Evolutionary conservation across 2,888 invertebrate species (phyloP).

Genomic region (Peribatodes rhomboidaria): DNA sequence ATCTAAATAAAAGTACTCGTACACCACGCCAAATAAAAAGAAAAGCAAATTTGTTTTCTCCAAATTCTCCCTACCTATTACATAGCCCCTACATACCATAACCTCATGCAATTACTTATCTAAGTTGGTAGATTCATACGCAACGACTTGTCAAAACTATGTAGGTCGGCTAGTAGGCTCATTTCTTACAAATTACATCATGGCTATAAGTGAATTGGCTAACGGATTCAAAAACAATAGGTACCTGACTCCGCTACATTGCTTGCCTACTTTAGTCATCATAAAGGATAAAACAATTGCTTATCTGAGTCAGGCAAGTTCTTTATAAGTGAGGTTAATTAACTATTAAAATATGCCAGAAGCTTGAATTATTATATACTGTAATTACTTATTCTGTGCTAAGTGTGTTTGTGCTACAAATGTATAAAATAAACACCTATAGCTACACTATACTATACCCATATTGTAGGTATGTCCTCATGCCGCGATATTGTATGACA

Average conservation of each 20-base stretch:
- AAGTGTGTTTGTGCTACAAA: no score
- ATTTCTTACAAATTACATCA: background rate
- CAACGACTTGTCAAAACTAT: constrained; percentile 4
- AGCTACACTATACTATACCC: no score
- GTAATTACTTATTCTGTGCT: no score
- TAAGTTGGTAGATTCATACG: background rate
- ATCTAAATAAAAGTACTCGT: no score
- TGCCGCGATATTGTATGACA: no score
- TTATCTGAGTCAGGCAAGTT: background rate
- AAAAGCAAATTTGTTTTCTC: no score
- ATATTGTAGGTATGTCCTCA: no score
- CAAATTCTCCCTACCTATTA: background rate
- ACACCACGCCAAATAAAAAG: no score
- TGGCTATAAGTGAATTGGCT: background rate
- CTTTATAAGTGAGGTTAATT: constrained; percentile 6
- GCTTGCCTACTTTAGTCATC: background rate
- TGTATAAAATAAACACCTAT: no score
- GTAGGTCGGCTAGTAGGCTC: constrained; percentile 1
- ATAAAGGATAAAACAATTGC: constrained; percentile 2
- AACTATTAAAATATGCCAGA: background rate
- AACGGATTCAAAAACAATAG: constrained; percentile 3
- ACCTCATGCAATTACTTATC: background rate
- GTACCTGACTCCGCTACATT: background rate
- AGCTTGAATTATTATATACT: no score
- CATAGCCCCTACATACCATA: background rate